Evolutionary conservation across 2,113 vertebrate genomes (phyloP).

Genomic region (Phalacrocorax aristotelis): DNA sequence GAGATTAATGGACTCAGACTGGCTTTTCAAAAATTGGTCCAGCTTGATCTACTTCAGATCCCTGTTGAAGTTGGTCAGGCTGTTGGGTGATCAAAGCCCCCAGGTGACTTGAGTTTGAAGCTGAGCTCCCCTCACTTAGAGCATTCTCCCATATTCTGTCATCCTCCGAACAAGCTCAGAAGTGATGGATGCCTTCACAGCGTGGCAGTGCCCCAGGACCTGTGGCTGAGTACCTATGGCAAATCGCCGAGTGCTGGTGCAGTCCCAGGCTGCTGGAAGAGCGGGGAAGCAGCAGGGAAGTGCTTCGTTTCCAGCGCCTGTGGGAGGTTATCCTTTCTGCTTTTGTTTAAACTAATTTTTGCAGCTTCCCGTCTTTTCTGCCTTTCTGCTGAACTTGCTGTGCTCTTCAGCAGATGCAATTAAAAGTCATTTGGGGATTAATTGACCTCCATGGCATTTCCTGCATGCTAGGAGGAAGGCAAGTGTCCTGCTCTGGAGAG

Average conservation of each 20-base stretch:
- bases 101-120: neutral
- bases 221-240: neutral
- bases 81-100: neutral
- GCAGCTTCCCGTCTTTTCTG: neutral
- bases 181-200: neutral
- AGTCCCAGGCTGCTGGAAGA: neutral
- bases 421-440: neutral
- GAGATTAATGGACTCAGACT: neutral
- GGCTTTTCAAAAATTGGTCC: neutral
- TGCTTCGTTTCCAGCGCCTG: neutral
- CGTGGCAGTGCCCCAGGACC: accelerated
- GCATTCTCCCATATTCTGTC: neutral
- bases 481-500: neutral
- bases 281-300: neutral
- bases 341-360: neutral
- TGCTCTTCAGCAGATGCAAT: neutral
- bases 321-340: neutral
- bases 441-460: neutral
- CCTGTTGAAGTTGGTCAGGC: neutral
- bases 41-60: neutral
- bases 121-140: neutral
- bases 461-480: neutral
- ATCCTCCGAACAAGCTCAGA: neutral
- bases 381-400: neutral
- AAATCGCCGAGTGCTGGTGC: neutral